A percentile compares a stretch with the other conserved stretches of the same genome.
Evolutionary conservation across 2,797 vertebrate species (phyloP).

Genomic region (Sebastes matsubarae): DNA sequence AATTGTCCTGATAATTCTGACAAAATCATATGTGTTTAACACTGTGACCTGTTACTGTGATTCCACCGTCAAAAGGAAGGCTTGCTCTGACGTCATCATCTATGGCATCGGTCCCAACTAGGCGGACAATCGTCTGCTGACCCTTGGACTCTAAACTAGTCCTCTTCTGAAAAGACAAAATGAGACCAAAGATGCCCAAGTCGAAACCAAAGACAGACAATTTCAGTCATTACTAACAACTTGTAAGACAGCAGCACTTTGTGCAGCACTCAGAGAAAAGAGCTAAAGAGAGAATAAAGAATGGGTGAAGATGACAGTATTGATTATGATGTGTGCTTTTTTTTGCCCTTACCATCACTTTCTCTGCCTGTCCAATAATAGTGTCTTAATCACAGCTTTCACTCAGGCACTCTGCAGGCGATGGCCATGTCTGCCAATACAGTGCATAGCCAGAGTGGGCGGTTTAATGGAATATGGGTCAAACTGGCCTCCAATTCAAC

Average conservation of each 20-base stretch:
- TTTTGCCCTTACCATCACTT: constrained; percentile 4
- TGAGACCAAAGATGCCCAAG: neutral
- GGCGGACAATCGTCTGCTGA: neutral
- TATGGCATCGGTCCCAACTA: neutral
- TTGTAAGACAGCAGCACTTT: constrained; percentile 10
- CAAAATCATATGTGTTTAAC: neutral
- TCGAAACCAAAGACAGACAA: neutral
- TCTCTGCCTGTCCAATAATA: neutral
- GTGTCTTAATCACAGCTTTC: constrained; percentile 49
- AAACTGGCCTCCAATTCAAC: constrained; percentile 36
- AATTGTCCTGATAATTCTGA: neutral
- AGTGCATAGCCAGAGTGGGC: constrained; percentile 31
- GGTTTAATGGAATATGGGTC: constrained; percentile 55
- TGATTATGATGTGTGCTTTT: constrained; percentile 18
- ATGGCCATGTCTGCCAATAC: constrained; percentile 22
- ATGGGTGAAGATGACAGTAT: constrained; percentile 35
- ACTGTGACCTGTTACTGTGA: neutral
- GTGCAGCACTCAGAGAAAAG: constrained; percentile 1
- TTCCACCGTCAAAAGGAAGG: neutral
- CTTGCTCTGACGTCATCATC: neutral
- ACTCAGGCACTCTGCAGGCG: constrained; percentile 20
- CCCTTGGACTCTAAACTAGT: neutral
- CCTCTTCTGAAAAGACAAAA: neutral
- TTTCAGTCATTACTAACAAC: neutral
- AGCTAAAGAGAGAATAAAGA: constrained; percentile 8